These are phyloP conservation scores for Germaria angustata DNA, from an alignment of 2,888 invertebrate genomes.

Conservation along the genomic window DNA sequence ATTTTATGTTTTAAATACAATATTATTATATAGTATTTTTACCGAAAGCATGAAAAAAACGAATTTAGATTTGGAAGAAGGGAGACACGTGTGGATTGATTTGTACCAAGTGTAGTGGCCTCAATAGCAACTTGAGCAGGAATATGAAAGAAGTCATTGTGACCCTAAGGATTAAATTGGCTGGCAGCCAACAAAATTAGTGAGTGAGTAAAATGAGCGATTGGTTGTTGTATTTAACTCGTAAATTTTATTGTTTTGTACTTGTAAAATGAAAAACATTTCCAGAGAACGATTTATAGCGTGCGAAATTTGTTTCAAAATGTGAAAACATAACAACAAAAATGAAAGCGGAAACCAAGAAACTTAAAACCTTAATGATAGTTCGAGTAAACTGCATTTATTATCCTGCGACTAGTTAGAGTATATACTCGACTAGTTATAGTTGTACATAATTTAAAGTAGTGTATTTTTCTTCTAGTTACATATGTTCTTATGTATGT, in stretches of 20 bases:
- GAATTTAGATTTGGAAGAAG: no score
- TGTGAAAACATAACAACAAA: neutral
- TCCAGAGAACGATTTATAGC: slow-evolving; percentile 49
- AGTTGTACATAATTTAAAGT: no score
- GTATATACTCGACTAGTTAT: no score
- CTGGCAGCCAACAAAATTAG: slow-evolving; percentile 37
- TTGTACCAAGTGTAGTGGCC: neutral
- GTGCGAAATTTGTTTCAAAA: slow-evolving; percentile 40
- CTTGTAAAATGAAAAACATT: no score
- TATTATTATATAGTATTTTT: no score
- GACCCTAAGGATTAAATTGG: slow-evolving; percentile 50
- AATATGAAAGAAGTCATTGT: slow-evolving; percentile 26
- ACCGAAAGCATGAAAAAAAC: no score
- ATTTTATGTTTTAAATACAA: no score
- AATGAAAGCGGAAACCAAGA: neutral
- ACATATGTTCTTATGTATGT: neutral
- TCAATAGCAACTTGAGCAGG: neutral
- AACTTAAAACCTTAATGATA: slow-evolving; percentile 20
- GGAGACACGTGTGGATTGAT: neutral
- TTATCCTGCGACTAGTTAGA: no score
- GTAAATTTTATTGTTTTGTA: no score
- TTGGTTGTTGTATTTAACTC: slow-evolving; percentile 19
- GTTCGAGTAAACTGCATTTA: neutral
- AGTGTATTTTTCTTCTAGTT: no score
- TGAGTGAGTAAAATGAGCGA: slow-evolving; percentile 37